Evolutionary conservation across 2,888 invertebrate species (phyloP).

Genomic region (Sphecodes monilicornis): DNA sequence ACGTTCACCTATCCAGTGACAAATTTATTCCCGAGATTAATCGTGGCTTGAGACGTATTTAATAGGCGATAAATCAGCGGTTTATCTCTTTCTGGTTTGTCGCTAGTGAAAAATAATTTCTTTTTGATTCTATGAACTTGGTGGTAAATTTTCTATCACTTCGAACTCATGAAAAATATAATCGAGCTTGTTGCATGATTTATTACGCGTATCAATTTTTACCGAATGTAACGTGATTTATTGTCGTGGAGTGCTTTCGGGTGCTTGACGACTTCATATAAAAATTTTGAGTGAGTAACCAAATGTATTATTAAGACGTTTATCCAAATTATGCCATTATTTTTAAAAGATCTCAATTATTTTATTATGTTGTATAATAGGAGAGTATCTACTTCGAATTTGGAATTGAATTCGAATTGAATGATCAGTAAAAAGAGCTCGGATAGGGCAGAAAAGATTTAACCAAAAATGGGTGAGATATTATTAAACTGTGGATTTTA

Average conservation of each 20-base stretch:
- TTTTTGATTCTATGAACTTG: neutral
- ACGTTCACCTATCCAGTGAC: slow-evolving; percentile 1
- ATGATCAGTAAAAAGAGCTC: too few relatives aligned
- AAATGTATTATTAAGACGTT: neutral
- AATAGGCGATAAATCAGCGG: slow-evolving; percentile 2
- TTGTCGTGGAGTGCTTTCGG: neutral
- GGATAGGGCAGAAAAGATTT: too few relatives aligned
- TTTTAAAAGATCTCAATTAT: neutral
- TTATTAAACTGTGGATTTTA: too few relatives aligned
- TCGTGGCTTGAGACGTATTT: neutral
- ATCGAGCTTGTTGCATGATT: neutral
- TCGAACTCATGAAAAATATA: neutral
- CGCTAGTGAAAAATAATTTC: neutral
- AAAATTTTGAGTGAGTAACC: too few relatives aligned
- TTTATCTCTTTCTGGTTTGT: neutral
- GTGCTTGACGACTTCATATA: too few relatives aligned
- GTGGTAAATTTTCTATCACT: neutral
- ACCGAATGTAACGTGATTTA: neutral
- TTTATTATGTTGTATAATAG: neutral
- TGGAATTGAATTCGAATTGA: too few relatives aligned
- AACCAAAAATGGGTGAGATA: too few relatives aligned
- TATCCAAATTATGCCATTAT: neutral
- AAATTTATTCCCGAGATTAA: slow-evolving; percentile 22
- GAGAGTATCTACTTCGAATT: too few relatives aligned
- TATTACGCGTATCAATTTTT: neutral